phyloP scores from a whole-genome alignment of 2,797 vertebrate genomes.

The Cephalopachus bancanus region DNA sequence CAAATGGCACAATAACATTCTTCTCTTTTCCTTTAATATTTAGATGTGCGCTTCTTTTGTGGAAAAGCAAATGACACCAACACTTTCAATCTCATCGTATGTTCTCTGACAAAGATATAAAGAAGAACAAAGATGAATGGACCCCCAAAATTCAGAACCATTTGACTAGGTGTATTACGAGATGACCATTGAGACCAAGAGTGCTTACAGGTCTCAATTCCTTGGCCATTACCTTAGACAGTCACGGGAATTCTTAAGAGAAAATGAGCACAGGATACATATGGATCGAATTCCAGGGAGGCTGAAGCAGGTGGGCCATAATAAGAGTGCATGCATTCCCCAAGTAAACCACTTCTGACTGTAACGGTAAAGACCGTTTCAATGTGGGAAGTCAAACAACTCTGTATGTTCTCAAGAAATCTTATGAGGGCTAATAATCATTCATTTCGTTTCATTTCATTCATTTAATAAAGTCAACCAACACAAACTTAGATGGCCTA shows the following conservation, averaged over 20 bases:
- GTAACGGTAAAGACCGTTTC: not conserved
- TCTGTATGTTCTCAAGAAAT: not conserved
- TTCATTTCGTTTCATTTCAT: not conserved
- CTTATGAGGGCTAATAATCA: not conserved
- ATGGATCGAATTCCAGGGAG: not conserved
- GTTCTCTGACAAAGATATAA: not conserved
- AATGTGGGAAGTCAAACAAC: not conserved
- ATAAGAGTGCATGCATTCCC: not conserved
- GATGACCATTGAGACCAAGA: not conserved
- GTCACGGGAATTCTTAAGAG: not conserved
- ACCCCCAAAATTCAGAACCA: not conserved
- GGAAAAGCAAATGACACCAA: not conserved
- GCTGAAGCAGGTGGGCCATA: not conserved
- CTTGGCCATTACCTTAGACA: not conserved
- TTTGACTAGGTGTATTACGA: not conserved
- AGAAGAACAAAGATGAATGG: not conserved
- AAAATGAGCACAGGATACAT: not conserved
- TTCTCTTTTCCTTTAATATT: not conserved
- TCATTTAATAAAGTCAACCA: slow-evolving; percentile 7
- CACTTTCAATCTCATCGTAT: not conserved
- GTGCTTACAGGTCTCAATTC: not conserved
- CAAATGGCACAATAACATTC: not conserved
- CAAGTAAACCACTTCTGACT: not conserved
- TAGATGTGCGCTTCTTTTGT: not conserved
- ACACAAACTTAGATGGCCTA: not conserved